phyloP scores from a whole-genome alignment of 2,888 invertebrate species.

The Actias luna region DNA sequence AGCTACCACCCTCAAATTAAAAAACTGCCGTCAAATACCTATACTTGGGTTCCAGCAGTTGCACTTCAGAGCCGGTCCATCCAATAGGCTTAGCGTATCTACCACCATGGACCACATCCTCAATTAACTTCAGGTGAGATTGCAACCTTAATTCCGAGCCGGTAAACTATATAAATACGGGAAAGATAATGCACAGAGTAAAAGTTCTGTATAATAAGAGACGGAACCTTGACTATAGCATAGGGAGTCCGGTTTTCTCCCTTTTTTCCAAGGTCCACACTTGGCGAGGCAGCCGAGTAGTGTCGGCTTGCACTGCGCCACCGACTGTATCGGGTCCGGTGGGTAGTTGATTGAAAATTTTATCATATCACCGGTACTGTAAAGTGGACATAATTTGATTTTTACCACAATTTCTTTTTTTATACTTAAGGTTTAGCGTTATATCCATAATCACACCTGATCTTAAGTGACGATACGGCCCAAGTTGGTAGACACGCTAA shows the following conservation, averaged over 20 bases:
- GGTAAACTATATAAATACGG: not conserved
- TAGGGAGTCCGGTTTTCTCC: slow-evolving; percentile 77
- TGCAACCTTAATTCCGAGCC: not conserved
- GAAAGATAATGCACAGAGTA: not conserved
- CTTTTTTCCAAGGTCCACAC: slow-evolving; percentile 77
- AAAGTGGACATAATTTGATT: not conserved
- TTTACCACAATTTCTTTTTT: not conserved
- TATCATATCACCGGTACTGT: slow-evolving; percentile 80
- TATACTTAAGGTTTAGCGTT: too few species aligned
- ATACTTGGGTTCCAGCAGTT: too few species aligned
- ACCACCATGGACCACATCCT: too few species aligned
- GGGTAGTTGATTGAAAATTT: slow-evolving; percentile 79
- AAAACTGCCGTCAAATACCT: too few species aligned
- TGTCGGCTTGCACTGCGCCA: slow-evolving; percentile 78
- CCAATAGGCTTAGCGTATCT: too few species aligned
- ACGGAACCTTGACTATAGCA: slow-evolving; percentile 81
- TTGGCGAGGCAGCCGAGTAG: slow-evolving; percentile 85
- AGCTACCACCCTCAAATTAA: too few species aligned
- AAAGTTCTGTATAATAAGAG: not conserved
- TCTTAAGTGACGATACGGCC: too few species aligned
- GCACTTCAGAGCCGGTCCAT: too few species aligned
- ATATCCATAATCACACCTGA: too few species aligned
- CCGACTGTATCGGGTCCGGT: slow-evolving; percentile 76
- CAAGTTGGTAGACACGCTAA: too few species aligned
- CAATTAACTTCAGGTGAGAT: too few species aligned